Evolutionary conservation across 2,797 vertebrate species (phyloP).

Genomic region (Tamandua tetradactyla): DNA sequence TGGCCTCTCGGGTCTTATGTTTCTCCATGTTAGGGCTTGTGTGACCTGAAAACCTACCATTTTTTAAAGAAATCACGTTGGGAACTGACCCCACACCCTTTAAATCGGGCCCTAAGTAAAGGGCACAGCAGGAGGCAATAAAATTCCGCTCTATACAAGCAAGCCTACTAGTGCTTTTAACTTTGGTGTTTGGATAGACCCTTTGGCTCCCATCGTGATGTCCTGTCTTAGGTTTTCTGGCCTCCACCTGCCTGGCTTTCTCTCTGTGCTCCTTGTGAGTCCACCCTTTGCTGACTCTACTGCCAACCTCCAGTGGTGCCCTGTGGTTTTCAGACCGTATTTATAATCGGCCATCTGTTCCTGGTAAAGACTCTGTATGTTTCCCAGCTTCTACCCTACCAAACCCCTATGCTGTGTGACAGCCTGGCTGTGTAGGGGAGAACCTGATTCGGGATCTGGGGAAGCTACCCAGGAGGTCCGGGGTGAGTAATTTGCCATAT

Average conservation of each 20-base stretch:
- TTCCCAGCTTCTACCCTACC: not conserved
- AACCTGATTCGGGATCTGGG: not conserved
- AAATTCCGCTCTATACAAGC: not conserved
- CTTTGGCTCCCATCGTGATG: not conserved
- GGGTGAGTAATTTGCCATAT: not conserved
- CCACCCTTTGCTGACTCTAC: not conserved
- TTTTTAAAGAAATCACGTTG: not conserved
- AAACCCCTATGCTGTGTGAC: not conserved
- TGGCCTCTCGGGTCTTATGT: not conserved
- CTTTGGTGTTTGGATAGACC: accelerated
- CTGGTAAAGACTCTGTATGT: not conserved
- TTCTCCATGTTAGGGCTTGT: not conserved
- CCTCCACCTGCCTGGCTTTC: not conserved
- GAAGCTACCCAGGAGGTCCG: too few relatives aligned
- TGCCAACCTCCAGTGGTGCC: accelerated
- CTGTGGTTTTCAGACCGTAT: not conserved
- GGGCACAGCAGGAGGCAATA: not conserved
- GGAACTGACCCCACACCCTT: not conserved
- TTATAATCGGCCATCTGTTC: not conserved
- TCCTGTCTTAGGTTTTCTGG: not conserved
- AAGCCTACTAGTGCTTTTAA: not conserved
- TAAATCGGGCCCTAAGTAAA: not conserved
- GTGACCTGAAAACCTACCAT: not conserved
- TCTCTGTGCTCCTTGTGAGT: not conserved
- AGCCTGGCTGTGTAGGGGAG: not conserved